Conservation (phyloP, 2,797 vertebrate species). For the Crenichthys baileyi region DNA sequence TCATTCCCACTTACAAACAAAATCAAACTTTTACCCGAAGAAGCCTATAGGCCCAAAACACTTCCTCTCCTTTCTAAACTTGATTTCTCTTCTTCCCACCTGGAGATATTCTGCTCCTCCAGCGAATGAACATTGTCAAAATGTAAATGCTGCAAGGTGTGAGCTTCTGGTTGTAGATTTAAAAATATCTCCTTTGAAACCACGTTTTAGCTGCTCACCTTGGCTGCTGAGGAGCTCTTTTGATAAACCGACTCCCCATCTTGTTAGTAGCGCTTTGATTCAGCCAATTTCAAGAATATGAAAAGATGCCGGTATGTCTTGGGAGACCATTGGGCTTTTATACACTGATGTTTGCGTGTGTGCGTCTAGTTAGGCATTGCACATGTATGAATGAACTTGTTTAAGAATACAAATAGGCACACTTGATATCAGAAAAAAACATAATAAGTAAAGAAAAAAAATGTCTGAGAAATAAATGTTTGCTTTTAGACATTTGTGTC, state of each 20-base stretch:
- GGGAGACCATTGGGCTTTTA: slow-evolving; percentile 40
- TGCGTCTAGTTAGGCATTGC: slow-evolving; percentile 24
- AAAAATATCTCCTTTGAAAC: slow-evolving; percentile 67
- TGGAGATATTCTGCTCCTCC: slow-evolving; percentile 25
- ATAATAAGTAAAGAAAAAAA: not conserved
- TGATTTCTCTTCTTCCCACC: slow-evolving; percentile 20
- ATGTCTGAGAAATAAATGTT: slow-evolving; percentile 53
- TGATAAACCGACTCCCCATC: slow-evolving; percentile 57
- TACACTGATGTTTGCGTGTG: slow-evolving; percentile 10
- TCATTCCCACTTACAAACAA: slow-evolving; percentile 9
- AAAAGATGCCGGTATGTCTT: slow-evolving; percentile 45
- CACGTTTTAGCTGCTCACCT: slow-evolving; percentile 67
- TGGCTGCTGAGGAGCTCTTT: slow-evolving; percentile 52
- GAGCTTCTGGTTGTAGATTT: slow-evolving; percentile 51
- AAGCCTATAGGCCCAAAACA: slow-evolving; percentile 28
- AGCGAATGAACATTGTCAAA: slow-evolving; percentile 22
- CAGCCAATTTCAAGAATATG: slow-evolving; percentile 55
- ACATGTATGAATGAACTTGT: slow-evolving; percentile 17
- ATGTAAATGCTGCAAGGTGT: slow-evolving; percentile 28
- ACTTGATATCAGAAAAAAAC: slow-evolving; percentile 27
- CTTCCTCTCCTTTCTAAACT: slow-evolving; percentile 22
- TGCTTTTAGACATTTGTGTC: slow-evolving; percentile 54
- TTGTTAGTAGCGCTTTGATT: slow-evolving; percentile 66
- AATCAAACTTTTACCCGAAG: slow-evolving; percentile 6
- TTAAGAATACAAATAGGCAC: slow-evolving; percentile 26